Evolutionary conservation across 2,888 invertebrate species (phyloP), one percentile per base, ranked within the genome.

Genomic region (Aporophyla nigra): DNA sequence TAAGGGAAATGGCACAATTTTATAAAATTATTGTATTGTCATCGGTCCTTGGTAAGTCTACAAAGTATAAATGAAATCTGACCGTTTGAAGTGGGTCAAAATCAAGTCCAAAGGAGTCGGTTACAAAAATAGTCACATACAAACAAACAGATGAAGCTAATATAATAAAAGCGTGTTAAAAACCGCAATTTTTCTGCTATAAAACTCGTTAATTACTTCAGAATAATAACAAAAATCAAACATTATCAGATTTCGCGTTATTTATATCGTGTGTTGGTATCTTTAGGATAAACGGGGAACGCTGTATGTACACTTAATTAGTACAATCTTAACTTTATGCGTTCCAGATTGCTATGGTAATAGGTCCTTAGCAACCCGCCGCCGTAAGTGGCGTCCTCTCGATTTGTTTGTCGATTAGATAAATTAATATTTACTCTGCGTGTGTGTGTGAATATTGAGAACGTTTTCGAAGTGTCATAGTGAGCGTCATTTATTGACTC

Each of bases 321-420:
- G 93, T 94, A 92, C 93, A 94, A 95, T 95, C 95, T 94, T 91
- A 93, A 94, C 92, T 96, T 95, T 96, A 96, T 96, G 94, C 95
- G 93, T 89, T 91, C 86, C 91, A 94, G 96, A 96, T 96, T 95
- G 94, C 91, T 94, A 96, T 96, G 96, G 93, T 94, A 96, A 96
- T 96, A 91, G 87, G 90, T 87, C 88, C 92, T 91, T 91, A 92
- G 87, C 71, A 51, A 27, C 62, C 49, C 74, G 82, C 90, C 91
- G 90, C 88, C 86, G 88, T 94, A 95, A 95, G 95, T 95, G 95
- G 93, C 94, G 93, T 95, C 92, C 93, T 93, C 91, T 92, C 95
- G 95, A 95, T 95, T 94, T 96, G 96, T 96, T 91, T 80, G 71
- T 86, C 77, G 96, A 96, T 96, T 94, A 95, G 93, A 94, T 93